These are phyloP conservation scores for Perodicticus potto DNA, from an alignment of 2,797 vertebrate genomes.

Conservation along the genomic window DNA sequence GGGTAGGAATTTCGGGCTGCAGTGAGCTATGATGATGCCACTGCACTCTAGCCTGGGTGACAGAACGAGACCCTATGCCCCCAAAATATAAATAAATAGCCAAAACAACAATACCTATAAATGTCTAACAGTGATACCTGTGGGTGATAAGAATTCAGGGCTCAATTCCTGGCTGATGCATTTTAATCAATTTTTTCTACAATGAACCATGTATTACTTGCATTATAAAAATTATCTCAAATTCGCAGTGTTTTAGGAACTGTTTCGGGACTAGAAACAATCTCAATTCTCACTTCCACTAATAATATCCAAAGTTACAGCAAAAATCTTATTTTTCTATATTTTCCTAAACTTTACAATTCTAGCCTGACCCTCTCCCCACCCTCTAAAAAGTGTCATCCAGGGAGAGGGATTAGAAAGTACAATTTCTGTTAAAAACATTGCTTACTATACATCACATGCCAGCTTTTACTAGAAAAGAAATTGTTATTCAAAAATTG, in stretches of 20 bases:
- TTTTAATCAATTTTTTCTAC: neutral
- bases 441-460: neutral
- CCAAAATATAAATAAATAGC: neutral
- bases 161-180: neutral
- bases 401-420: neutral
- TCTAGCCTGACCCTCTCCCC: neutral
- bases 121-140: neutral
- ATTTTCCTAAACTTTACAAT: neutral
- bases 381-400: neutral
- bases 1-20: neutral
- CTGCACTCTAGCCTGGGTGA: neutral
- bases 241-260: neutral
- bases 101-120: neutral
- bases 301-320: neutral
- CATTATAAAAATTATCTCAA: neutral
- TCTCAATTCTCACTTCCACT: neutral
- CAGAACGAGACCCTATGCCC: neutral
- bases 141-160: neutral
- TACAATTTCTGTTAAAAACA: neutral
- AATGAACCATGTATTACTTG: neutral
- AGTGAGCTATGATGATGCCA: neutral
- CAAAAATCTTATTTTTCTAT: neutral
- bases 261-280: constrained; percentile 8
- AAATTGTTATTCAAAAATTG: constrained; percentile 72
- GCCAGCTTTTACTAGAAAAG: constrained; percentile 61